phyloP scores from a whole-genome alignment of 2,113 vertebrate species.

The Triplophysa rosa region DNA sequence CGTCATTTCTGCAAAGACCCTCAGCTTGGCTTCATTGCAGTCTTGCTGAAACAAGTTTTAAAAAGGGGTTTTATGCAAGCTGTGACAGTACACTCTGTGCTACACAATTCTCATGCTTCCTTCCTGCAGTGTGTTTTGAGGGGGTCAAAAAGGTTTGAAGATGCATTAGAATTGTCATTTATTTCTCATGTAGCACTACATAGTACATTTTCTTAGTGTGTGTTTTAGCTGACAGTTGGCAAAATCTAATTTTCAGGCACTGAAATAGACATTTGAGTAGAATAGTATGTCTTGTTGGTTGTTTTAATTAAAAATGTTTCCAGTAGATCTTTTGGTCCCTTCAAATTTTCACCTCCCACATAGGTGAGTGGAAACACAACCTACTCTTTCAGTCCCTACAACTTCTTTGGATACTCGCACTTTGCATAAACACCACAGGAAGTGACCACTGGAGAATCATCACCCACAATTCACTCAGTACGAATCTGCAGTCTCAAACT shows the following conservation, averaged over 20 bases:
- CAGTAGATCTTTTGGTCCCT: not conserved
- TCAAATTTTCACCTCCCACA: slow-evolving; percentile 26
- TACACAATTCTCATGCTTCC: slow-evolving; percentile 35
- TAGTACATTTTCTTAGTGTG: not conserved
- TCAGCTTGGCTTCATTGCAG: slow-evolving; percentile 28
- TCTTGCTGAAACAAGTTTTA: slow-evolving; percentile 31
- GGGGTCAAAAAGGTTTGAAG: slow-evolving; percentile 11
- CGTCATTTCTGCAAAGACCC: slow-evolving; percentile 56
- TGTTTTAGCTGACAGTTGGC: not conserved
- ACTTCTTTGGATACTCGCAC: not conserved
- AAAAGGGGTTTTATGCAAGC: slow-evolving; percentile 5
- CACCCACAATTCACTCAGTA: not conserved
- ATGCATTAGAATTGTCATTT: not conserved
- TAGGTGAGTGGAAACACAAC: slow-evolving; percentile 33
- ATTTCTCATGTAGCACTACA: not conserved
- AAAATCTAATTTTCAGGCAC: not conserved
- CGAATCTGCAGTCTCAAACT: not conserved
- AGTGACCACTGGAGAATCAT: slow-evolving; percentile 36
- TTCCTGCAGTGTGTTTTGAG: slow-evolving; percentile 32
- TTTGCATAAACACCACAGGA: slow-evolving; percentile 24
- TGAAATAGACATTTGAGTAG: not conserved
- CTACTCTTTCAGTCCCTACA: slow-evolving; percentile 1
- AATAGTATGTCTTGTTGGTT: not conserved
- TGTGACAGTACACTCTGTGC: slow-evolving; percentile 30
- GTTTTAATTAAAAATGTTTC: not conserved